Evolutionary conservation across 2,113 vertebrate species (phyloP).

Genomic region (Mastomys coucha): DNA sequence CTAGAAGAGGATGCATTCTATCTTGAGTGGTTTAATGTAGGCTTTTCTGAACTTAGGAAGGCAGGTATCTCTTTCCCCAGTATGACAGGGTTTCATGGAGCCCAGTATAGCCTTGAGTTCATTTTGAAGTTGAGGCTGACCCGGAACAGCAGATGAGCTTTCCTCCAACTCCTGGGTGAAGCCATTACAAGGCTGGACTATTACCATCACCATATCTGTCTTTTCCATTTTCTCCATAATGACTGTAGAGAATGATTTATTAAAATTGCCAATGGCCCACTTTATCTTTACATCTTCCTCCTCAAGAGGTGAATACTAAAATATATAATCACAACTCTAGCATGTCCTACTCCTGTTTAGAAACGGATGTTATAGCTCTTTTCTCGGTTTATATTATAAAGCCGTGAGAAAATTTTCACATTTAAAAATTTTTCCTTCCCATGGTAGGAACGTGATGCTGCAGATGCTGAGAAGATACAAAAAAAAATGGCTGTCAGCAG

Average conservation of each 20-base stretch:
- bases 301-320: conserved; percentile 35
- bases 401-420: neutral
- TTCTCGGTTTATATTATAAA: conserved; percentile 46
- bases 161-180: too few species aligned
- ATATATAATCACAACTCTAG: conserved; percentile 24
- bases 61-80: neutral
- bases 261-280: neutral
- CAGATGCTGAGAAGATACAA: neutral
- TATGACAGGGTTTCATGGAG: neutral
- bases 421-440: conserved; percentile 53
- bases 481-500: conserved; percentile 8
- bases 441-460: neutral
- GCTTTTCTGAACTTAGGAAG: conserved; percentile 30
- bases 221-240: neutral
- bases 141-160: too few species aligned
- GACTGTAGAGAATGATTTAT: neutral
- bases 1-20: conserved; percentile 9
- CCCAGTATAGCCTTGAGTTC: neutral
- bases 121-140: too few species aligned
- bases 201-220: too few species aligned
- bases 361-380: neutral
- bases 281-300: conserved; percentile 49
- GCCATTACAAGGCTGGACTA: neutral
- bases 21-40: conserved; percentile 25
- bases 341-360: neutral